A percentile compares a stretch with the other conserved stretches of the same genome.
These are phyloP conservation scores for Mesembrinibis cayennensis DNA, from an alignment of 2,113 vertebrate species.

Conservation along the genomic window DNA sequence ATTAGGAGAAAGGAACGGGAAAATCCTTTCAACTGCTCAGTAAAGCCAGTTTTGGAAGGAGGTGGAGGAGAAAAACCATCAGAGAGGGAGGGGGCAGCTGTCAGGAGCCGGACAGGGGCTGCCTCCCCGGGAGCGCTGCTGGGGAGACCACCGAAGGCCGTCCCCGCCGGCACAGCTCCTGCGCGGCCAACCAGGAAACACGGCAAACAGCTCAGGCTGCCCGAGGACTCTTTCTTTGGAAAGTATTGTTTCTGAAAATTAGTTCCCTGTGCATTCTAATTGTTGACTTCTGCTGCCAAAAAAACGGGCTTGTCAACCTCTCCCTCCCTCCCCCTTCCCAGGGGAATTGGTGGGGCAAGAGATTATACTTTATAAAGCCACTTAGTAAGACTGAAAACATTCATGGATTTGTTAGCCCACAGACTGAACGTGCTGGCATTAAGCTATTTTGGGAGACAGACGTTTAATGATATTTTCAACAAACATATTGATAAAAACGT, in stretches of 20 bases:
- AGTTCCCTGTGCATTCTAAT: neutral
- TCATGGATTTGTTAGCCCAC: constrained; percentile 16
- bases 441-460: neutral
- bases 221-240: neutral
- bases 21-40: neutral
- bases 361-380: neutral
- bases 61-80: neutral
- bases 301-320: neutral
- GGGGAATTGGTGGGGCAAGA: neutral
- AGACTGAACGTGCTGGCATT: neutral
- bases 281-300: constrained; percentile 1
- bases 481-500: neutral
- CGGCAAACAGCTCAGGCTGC: neutral
- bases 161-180: neutral
- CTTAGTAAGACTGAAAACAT: neutral
- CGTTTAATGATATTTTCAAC: neutral
- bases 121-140: neutral
- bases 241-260: neutral
- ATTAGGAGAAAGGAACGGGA: neutral
- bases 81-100: neutral
- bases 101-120: neutral
- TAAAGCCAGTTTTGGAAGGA: neutral
- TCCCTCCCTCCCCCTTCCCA: neutral
- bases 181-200: neutral
- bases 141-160: neutral